Evolutionary conservation across 2,113 vertebrate genomes (phyloP).

Genomic region (Bucco capensis): DNA sequence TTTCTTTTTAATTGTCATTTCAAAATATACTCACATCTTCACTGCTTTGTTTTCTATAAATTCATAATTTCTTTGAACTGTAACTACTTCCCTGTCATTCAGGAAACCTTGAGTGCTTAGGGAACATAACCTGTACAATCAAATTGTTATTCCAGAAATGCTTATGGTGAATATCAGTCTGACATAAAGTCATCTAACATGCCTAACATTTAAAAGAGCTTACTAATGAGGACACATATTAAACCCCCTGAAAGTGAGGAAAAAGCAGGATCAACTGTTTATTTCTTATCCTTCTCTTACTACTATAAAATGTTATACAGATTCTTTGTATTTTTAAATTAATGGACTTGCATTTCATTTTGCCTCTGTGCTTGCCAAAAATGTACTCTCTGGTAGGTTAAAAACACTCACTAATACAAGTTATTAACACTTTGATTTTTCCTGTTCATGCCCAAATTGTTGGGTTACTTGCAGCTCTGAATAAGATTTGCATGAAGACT

Average conservation of each 20-base stretch:
- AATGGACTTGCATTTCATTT: neutral
- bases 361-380: neutral
- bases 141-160: neutral
- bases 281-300: neutral
- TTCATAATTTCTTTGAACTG: neutral
- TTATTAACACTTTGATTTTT: neutral
- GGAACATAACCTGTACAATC: neutral
- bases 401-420: neutral
- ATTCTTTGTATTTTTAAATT: neutral
- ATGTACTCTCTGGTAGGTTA: neutral
- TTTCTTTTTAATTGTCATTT: neutral
- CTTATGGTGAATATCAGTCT: neutral
- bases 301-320: neutral
- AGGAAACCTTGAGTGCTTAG: neutral
- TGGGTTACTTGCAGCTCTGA: neutral
- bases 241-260: neutral
- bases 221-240: neutral
- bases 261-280: neutral
- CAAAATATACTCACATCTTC: neutral
- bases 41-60: neutral
- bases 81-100: neutral
- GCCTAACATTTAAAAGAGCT: neutral
- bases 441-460: neutral
- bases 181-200: neutral
- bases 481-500: neutral